Base-by-base conservation (phyloP, 2,797 vertebrate genomes). In the Cossypha caffra region DNA sequence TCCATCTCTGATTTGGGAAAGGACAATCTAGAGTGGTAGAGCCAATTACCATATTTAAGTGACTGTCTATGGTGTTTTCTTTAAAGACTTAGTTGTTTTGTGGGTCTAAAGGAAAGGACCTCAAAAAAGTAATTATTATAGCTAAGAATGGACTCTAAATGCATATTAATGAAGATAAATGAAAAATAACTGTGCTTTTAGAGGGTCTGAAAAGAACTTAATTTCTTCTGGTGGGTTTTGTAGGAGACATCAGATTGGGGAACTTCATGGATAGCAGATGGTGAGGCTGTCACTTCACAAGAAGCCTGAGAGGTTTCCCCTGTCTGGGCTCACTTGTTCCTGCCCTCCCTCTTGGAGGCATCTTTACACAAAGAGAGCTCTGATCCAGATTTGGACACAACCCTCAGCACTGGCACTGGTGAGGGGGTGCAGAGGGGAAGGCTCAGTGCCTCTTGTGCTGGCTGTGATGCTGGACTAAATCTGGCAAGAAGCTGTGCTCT, bases 381-480 rank as follows among this genome's bases (percentile, higher is more conserved):
- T 57, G 55, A n/a, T 45, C 11, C 35, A 50, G 47, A 5, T 45
- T 83, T 88, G 61, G 29, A 14, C 33, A 29, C 51, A 13, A 57
- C 50, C 21, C 57, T 54, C 47, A 45, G 42, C 0, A 0, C 29
- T 29, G 40, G 42, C 23, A 11, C 16, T 43, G 25, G 0, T 51
- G 76, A 13, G 38, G 3, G 51, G 15, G 59, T 37, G 73, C 54
- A 13, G 31, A 42, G 37, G 28, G 37, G 37, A 31, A 24, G 26
- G 40, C 43, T n/a, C 66, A 58, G 57, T 2, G 4, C n/a, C 55
- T 62, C 38, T 9, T 6, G 5, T 13, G 42, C 16, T 61, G 72
- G 4, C 59, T 73, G 66, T 19, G 26, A 2, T 31, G 59, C 54
- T 55, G 72, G 9, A 57, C 25, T 29, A 52, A 68, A 61, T 4